Base-by-base conservation (phyloP, 1,140 invertebrate species). In the Triops longicaudatus region DNA sequence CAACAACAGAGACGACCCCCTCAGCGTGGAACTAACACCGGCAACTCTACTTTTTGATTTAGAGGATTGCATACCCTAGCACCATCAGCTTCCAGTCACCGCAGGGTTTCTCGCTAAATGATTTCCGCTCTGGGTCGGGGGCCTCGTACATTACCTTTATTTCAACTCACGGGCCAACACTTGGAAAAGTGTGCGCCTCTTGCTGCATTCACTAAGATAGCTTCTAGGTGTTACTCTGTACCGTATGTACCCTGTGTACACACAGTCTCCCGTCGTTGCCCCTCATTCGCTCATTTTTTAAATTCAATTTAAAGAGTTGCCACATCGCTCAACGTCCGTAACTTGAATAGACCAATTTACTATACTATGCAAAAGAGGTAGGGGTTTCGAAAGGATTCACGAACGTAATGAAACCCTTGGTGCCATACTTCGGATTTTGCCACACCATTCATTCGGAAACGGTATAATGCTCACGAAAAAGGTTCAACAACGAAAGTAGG, bases 31-130 rank as follows among this genome's bases (percentile, higher is more conserved):
- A 63, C 50, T 63, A 63, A 63, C 50, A 63, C 50, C 50, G 50
- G n/a, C 50, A 63, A 63, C 50, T 63, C 50, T 63, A 63, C 50
- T 63, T 63, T 63, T 63, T 63, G 50, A 63, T 63, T 63, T 63
- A 63, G 50, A 63, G 50, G 50, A 63, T 63, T 63, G 50, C 50
- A 63, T 63, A 63, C 50, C 50, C 50, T 63, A 63, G 50, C 50
- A 63, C 50, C 50, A 63, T 63, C 50, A 63, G 50, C 50, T 63
- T 63, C 50, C 50, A 63, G 50, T 63, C 50, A 63, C 50, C 50
- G n/a, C 50, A 63, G 50, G 50, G 50, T 63, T 63, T 22, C 50
- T 63, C 50, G 50, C 50, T 63, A 63, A 63, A 63, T 63, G 50
- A 63, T 63, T 63, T 63, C 50, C 50, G 50, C 50, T 63, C 50